A percentile compares a stretch with the other conserved stretches of the same genome.
Evolutionary conservation across 1,140 invertebrate species (phyloP).

Genomic region (Heliconius himera): DNA sequence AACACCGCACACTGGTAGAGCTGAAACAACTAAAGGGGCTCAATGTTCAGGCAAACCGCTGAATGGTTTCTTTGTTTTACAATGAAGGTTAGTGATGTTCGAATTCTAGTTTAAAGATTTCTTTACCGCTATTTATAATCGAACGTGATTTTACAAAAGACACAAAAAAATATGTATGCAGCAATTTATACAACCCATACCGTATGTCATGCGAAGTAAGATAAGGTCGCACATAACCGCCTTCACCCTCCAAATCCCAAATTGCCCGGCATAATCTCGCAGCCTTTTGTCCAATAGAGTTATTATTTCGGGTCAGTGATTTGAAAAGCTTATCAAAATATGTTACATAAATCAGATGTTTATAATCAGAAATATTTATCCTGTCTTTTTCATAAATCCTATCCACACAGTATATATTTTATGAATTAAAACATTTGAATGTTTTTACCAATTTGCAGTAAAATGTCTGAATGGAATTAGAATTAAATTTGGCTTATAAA

Average conservation of each 20-base stretch:
- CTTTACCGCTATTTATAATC: background rate
- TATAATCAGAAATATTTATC: background rate
- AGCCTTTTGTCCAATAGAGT: conserved; percentile 70
- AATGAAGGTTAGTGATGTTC: background rate
- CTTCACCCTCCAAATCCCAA: conserved; percentile 56
- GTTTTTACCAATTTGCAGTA: background rate
- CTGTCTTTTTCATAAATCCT: background rate
- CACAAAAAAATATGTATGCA: background rate
- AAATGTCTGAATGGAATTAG: background rate
- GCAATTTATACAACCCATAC: conserved; percentile 34
- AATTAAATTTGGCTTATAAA: background rate
- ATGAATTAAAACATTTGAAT: too few species aligned
- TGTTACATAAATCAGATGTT: conserved; percentile 4
- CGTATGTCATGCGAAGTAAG: conserved; percentile 50
- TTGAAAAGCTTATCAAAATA: conserved; percentile 41
- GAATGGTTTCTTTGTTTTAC: conserved; percentile 16
- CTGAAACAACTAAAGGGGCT: conserved; percentile 60
- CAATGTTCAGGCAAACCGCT: conserved; percentile 27
- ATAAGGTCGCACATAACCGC: conserved; percentile 49
- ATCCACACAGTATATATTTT: too few species aligned
- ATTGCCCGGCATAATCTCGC: conserved; percentile 65
- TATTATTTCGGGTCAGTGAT: conserved; percentile 70
- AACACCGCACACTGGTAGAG: conserved; percentile 63
- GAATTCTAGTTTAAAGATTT: background rate
- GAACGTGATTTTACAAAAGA: background rate